A percentile compares a stretch with the other conserved stretches of the same genome.
Conservation (phyloP, 2,113 vertebrate genomes). For the Stigmatopora argus region DNA sequence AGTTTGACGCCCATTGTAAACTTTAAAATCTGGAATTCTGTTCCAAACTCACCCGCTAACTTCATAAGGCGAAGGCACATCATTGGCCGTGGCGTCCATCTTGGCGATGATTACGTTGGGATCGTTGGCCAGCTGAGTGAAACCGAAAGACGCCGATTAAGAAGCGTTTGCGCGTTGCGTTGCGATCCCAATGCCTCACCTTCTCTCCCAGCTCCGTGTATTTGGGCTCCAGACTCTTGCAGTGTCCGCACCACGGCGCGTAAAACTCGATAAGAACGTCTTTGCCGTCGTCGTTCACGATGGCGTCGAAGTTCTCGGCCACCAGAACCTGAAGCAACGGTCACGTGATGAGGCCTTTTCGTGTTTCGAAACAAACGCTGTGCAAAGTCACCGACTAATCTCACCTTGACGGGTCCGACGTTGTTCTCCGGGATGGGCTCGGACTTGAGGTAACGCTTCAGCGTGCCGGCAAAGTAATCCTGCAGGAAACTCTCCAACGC, state of each 20-base stretch:
- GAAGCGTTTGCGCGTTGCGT: background rate
- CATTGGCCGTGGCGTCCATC: slow-evolving; percentile 98
- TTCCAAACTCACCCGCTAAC: slow-evolving; percentile 84
- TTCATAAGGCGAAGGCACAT: slow-evolving; percentile 92
- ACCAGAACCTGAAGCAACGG: slow-evolving; percentile 78
- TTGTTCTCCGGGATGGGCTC: slow-evolving; percentile 90
- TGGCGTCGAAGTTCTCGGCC: slow-evolving; percentile 93
- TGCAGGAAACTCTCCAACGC: slow-evolving; percentile 90
- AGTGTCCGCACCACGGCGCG: slow-evolving; percentile 97
- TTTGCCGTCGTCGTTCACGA: slow-evolving; percentile 90
- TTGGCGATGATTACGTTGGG: slow-evolving; percentile 92
- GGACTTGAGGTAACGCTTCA: slow-evolving; percentile 94
- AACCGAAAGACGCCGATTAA: background rate
- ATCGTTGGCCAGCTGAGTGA: slow-evolving; percentile 77
- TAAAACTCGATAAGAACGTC: slow-evolving; percentile 97
- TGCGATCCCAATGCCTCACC: slow-evolving; percentile 60
- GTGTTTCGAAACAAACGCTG: background rate
- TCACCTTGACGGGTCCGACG: slow-evolving; percentile 93
- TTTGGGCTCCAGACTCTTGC: slow-evolving; percentile 96
- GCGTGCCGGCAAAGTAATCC: slow-evolving; percentile 84
- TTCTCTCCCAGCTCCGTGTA: slow-evolving; percentile 94
- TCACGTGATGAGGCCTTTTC: too few species aligned
- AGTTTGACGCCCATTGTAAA: too few species aligned
- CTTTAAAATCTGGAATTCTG: background rate
- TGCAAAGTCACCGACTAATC: background rate